Evolutionary conservation across 2,797 vertebrate genomes (phyloP), one percentile per base, ranked within the genome.

Genomic region (Hafferia zeledoni): DNA sequence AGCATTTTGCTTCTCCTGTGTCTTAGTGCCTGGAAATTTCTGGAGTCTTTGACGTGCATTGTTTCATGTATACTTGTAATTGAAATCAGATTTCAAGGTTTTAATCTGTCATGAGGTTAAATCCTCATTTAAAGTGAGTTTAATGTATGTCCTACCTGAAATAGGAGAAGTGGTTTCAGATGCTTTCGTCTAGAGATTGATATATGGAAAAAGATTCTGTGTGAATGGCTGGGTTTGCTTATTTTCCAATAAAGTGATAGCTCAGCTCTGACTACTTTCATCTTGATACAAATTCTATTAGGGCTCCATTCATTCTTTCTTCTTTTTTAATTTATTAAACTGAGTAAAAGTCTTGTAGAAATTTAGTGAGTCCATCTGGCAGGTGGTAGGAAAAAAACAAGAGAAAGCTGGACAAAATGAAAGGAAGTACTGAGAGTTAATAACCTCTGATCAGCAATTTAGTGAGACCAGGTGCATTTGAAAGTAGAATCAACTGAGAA

Each of bases 21-120:
- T 77, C 83, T 77, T 59, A 83, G 25, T 67, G 57, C 53, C 53
- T 89, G 89, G 53, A 81, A 83, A 69, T 79, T 94, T 89, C 72
- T 82, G 65, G 76, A 91, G 44, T 46, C 70, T 75, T 71, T 75
- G 68, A n/a, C 50, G 25, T 0, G 0, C 67, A 28, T 47, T 92
- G 35, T 93, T 90, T 75, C 61, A 6, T 41, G 68, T 64, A 28
- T 49, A n/a, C 37, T 70, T 92, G 74, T 72, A 79, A 28, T 71
- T 70, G 83, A 94, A 91, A 76, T 87, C 47, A 84, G 53, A 90
- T 82, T 91, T 92, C 82, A 82, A 92, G 78, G 77, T 72, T 91
- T 87, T 74, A 89, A 63, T 85, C 91, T 31, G 44, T 69, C 49
- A 39, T 11, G 5, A 90, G 27, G 61, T 63, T 81, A 84, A 76